Conservation (phyloP, 2,888 invertebrate species). For the Tromatobia lineatoria region DNA sequence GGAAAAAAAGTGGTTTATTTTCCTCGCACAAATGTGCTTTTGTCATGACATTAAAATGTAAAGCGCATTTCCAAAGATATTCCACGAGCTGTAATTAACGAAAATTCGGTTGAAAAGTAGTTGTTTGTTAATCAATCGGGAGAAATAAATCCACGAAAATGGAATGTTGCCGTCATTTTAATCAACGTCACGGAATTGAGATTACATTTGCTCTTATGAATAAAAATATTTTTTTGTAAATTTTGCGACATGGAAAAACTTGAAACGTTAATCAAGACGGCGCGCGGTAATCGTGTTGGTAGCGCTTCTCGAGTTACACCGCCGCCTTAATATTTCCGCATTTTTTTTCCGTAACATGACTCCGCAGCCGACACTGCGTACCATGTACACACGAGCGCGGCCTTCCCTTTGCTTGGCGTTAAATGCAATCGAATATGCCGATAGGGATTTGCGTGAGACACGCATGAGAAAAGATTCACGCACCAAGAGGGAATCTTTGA, state of each 20-base stretch:
- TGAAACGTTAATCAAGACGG: constrained; percentile 60
- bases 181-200: neutral
- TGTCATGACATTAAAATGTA: too few relatives aligned
- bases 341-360: constrained; percentile 73
- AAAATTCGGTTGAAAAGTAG: too few relatives aligned
- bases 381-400: constrained; percentile 26
- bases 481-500: neutral
- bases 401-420: constrained; percentile 50
- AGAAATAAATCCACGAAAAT: neutral
- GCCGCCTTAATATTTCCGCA: constrained; percentile 75
- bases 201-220: neutral
- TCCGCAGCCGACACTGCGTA: constrained; percentile 42
- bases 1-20: too few relatives aligned
- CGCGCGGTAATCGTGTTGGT: constrained; percentile 63
- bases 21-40: too few relatives aligned
- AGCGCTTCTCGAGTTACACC: constrained; percentile 77
- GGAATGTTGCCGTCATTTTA: neutral
- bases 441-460: constrained; percentile 45
- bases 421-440: constrained; percentile 66
- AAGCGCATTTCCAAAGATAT: too few relatives aligned
- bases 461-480: constrained; percentile 16
- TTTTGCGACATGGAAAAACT: constrained; percentile 34
- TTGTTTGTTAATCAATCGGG: too few relatives aligned
- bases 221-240: neutral
- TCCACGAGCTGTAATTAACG: too few relatives aligned